Conservation (phyloP, 2,888 invertebrate species). For the Aphodius granarius region DNA sequence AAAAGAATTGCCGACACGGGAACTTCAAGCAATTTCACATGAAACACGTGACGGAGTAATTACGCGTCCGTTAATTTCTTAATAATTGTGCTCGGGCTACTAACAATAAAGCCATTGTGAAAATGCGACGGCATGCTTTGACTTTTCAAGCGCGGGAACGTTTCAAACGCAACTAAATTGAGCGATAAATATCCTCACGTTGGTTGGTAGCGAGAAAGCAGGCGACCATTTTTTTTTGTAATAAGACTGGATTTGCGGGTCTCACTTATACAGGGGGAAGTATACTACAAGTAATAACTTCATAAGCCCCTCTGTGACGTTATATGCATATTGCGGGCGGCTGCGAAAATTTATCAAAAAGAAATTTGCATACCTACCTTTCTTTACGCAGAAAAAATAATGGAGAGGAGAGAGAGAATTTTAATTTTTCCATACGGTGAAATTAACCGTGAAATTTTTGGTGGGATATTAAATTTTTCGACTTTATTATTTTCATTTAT, state of each 20-base stretch:
- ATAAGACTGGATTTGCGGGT: background rate
- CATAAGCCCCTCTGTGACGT: constrained; percentile 45
- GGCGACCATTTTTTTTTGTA: background rate
- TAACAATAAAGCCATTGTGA: background rate
- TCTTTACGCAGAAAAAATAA: background rate
- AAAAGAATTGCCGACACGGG: background rate
- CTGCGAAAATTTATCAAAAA: constrained; percentile 47
- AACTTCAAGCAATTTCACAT: background rate
- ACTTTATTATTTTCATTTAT: background rate
- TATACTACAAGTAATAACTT: constrained; percentile 40
- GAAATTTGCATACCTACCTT: constrained; percentile 42
- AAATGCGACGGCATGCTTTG: background rate
- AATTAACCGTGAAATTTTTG: background rate
- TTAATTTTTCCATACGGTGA: background rate
- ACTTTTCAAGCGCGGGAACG: background rate
- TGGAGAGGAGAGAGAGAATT: constrained; percentile 8
- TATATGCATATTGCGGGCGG: constrained; percentile 46
- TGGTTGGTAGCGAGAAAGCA: too few species aligned
- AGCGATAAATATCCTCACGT: background rate
- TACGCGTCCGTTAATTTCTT: background rate
- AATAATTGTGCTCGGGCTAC: background rate
- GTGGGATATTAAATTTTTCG: background rate
- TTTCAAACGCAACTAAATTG: background rate
- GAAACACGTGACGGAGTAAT: background rate
- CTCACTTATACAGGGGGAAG: background rate